Percentiles rank a stretch among this genome's conserved stretches.
Conservation (phyloP, 2,888 invertebrate species). For the Drosophila lacicola region DNA sequence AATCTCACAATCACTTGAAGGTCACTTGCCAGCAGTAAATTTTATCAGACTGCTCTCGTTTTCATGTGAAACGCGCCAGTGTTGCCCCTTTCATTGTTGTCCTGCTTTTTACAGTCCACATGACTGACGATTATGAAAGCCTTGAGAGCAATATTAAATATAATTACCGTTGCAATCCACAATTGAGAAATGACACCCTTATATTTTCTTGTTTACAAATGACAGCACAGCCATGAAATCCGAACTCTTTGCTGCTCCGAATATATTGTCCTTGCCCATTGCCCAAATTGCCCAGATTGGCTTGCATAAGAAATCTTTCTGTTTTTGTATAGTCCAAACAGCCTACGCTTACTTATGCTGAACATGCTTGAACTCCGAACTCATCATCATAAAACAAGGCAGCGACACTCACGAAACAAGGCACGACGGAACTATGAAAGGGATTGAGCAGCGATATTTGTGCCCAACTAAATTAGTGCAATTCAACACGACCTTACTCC, state of each 20-base stretch:
- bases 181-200: background rate
- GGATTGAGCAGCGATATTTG: constrained; percentile 11
- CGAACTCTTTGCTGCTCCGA: constrained; percentile 42
- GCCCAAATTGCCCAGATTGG: constrained; percentile 5
- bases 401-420: constrained; percentile 50
- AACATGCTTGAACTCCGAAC: constrained; percentile 77
- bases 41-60: constrained; percentile 66
- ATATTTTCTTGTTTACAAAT: constrained; percentile 12
- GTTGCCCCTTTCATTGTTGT: constrained; percentile 21
- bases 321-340: constrained; percentile 29
- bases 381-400: constrained; percentile 79
- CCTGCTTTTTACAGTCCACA: constrained; percentile 38
- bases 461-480: constrained; percentile 17
- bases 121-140: constrained; percentile 55
- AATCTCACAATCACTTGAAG: constrained; percentile 66
- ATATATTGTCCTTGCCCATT: constrained; percentile 33
- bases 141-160: constrained; percentile 56
- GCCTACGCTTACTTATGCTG: constrained; percentile 69
- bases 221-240: constrained; percentile 31
- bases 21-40: constrained; percentile 60
- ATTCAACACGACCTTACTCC: constrained; percentile 52
- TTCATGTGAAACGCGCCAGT: constrained; percentile 49
- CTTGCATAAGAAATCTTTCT: constrained; percentile 8
- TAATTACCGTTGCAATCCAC: constrained; percentile 42
- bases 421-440: background rate